phyloP scores from a whole-genome alignment of 2,113 vertebrate genomes.

The Athene cunicularia region DNA sequence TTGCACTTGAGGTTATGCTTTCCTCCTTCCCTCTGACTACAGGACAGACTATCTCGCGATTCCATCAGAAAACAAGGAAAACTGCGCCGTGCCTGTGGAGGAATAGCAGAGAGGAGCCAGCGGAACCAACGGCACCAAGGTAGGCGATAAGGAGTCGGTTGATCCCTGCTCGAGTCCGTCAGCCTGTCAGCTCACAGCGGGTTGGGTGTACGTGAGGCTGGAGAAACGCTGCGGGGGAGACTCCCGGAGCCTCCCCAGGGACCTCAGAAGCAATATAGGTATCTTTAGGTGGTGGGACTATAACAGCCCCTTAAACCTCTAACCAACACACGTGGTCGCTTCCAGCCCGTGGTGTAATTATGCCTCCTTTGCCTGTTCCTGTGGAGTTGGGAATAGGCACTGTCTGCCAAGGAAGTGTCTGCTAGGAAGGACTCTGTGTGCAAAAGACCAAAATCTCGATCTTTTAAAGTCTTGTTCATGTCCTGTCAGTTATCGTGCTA shows the following conservation, averaged over 20 bases:
- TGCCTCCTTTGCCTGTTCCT: neutral
- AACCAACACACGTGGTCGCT: accelerated
- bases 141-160: neutral
- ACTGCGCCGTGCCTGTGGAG: conserved; percentile 84
- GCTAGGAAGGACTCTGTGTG: neutral
- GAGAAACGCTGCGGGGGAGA: accelerated
- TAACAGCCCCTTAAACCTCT: neutral
- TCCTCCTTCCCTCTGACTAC: conserved; percentile 49
- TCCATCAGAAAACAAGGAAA: conserved; percentile 95
- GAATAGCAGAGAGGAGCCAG: conserved; percentile 77
- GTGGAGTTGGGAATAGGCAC: neutral
- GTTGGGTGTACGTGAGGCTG: neutral
- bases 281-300: no score
- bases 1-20: neutral
- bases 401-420: accelerated
- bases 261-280: neutral
- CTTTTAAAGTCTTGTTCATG: accelerated
- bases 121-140: neutral
- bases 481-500: neutral
- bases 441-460: neutral
- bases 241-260: neutral
- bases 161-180: neutral
- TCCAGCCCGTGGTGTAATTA: neutral
- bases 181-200: neutral
- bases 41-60: conserved; percentile 97